Percentiles rank a stretch among this genome's conserved stretches.
These are phyloP conservation scores for Drosophila neotestacea DNA, from an alignment of 2,888 invertebrate genomes.

Conservation along the genomic window DNA sequence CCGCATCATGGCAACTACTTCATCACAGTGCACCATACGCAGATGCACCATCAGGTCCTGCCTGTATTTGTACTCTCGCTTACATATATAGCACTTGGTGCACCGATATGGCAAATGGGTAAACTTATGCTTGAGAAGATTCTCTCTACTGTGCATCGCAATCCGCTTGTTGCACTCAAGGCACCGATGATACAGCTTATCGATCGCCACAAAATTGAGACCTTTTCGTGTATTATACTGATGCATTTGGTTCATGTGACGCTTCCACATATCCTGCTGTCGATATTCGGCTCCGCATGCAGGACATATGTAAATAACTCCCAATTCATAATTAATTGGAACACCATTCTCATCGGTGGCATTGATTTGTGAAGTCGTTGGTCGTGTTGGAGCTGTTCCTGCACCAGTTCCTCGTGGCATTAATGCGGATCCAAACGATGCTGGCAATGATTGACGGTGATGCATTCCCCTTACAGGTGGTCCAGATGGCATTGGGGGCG, in stretches of 20 bases:
- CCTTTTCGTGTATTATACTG: constrained; percentile 79
- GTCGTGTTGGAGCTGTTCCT: constrained; percentile 25
- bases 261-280: constrained; percentile 81
- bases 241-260: constrained; percentile 79
- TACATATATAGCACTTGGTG: constrained; percentile 79
- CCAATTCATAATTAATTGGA: constrained; percentile 78
- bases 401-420: constrained; percentile 12
- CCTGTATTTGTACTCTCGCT: constrained; percentile 81
- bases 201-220: constrained; percentile 78
- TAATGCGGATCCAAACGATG: constrained; percentile 22
- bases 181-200: constrained; percentile 81
- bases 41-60: constrained; percentile 83
- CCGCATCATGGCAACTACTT: constrained; percentile 71
- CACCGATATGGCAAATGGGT: constrained; percentile 82
- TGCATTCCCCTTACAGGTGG: constrained; percentile 42
- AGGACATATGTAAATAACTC: constrained; percentile 82
- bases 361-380: constrained; percentile 72
- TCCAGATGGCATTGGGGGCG: constrained; percentile 41
- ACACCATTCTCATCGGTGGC: constrained; percentile 71
- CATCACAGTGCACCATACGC: constrained; percentile 79
- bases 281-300: constrained; percentile 78
- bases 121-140: constrained; percentile 82
- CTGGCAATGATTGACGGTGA: constrained; percentile 46
- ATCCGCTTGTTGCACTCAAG: constrained; percentile 81
- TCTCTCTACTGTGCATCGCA: constrained; percentile 83